Evolutionary conservation across 2,113 vertebrate species (phyloP).

Genomic region (Heterotilapia buettikoferi): DNA sequence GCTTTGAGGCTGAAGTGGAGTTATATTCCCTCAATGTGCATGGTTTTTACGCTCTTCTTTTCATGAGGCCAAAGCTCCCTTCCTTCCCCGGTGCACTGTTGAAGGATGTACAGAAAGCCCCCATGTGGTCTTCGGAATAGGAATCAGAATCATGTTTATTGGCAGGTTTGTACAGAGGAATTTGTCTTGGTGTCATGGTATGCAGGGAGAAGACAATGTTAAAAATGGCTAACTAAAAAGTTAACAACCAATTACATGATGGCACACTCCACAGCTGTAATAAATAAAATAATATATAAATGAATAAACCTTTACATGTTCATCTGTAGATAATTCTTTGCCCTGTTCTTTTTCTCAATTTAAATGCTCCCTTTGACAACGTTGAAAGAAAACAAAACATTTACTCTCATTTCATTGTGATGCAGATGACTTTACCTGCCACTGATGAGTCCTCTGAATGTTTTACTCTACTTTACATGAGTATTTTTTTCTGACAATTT

Average conservation of each 20-base stretch:
- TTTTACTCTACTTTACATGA: background rate
- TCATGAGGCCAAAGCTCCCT: background rate
- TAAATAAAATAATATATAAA: background rate
- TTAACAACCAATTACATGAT: background rate
- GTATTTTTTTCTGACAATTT: background rate
- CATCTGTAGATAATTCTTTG: background rate
- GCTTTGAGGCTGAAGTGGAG: background rate
- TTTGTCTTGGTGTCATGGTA: background rate
- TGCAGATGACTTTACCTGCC: fast-evolving
- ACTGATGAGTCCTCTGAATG: background rate
- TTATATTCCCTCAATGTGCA: background rate
- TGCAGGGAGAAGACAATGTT: background rate
- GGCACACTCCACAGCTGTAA: fast-evolving
- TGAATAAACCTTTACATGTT: background rate
- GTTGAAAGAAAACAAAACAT: background rate
- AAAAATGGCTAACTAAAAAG: background rate
- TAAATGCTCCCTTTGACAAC: background rate
- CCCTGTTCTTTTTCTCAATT: fast-evolving
- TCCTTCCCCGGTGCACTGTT: background rate
- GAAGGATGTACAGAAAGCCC: background rate
- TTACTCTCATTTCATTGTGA: background rate
- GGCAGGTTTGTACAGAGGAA: background rate
- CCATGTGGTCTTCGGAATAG: background rate
- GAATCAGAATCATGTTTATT: background rate
- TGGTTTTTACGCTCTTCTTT: background rate